Conservation (phyloP, 2,888 invertebrate genomes). For the Ramazzottius varieornatus region DNA sequence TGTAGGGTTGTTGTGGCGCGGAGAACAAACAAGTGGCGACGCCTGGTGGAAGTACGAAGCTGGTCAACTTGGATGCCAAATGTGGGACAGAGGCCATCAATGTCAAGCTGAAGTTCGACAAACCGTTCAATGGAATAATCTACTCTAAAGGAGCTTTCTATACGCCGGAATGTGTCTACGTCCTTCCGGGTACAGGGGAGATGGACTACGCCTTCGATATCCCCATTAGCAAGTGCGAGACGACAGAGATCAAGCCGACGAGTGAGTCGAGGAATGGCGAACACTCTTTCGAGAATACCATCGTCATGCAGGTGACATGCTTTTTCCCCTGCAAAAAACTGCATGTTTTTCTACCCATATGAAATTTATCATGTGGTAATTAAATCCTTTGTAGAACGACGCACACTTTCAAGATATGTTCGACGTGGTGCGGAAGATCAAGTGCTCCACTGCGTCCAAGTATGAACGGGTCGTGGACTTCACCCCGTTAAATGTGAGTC, state of each 20-base stretch:
- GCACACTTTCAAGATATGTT: not conserved
- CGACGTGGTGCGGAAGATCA: not conserved
- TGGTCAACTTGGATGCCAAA: not conserved
- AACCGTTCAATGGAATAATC: not conserved
- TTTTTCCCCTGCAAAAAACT: too few relatives aligned
- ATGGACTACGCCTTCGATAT: not conserved
- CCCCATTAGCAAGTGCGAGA: not conserved
- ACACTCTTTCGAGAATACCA: not conserved
- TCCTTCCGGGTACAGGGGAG: not conserved
- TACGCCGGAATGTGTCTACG: not conserved
- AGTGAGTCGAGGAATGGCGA: not conserved
- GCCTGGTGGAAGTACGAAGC: too few relatives aligned
- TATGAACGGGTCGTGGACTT: not conserved
- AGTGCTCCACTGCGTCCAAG: not conserved
- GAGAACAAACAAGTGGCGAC: too few relatives aligned
- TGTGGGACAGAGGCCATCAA: not conserved
- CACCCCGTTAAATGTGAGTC: not conserved
- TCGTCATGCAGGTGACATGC: not conserved
- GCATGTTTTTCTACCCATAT: too few relatives aligned
- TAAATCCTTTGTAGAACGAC: not conserved
- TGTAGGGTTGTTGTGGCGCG: too few relatives aligned
- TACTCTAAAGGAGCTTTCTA: conserved; percentile 3
- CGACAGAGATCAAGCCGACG: not conserved
- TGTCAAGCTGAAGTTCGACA: not conserved
- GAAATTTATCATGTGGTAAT: too few relatives aligned